Evolutionary conservation across 2,888 invertebrate genomes (phyloP).

Genomic region (Andrena hattorfiana): DNA sequence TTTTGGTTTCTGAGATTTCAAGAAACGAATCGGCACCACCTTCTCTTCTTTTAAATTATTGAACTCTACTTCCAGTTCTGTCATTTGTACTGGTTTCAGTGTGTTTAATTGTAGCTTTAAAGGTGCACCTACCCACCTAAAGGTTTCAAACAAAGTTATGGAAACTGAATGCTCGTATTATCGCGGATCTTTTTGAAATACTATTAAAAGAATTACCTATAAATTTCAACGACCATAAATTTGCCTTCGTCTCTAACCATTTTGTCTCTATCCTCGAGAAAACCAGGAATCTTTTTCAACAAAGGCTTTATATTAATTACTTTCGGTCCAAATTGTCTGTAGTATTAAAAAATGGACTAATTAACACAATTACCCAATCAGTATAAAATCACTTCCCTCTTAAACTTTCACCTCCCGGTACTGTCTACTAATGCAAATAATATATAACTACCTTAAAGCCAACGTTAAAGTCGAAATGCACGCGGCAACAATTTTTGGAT

Average conservation of each 20-base stretch:
- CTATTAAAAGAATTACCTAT: conserved; percentile 86
- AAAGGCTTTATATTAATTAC: conserved; percentile 95
- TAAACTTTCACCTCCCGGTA: background rate
- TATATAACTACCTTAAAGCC: conserved; percentile 87
- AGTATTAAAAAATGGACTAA: conserved; percentile 45
- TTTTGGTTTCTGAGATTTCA: conserved; percentile 93
- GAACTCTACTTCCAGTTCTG: conserved; percentile 96
- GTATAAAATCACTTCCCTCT: background rate
- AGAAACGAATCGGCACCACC: conserved; percentile 90
- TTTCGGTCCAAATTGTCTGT: conserved; percentile 95
- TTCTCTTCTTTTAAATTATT: conserved; percentile 89
- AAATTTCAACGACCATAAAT: conserved; percentile 95
- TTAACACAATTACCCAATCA: background rate
- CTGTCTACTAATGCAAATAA: conserved; percentile 14
- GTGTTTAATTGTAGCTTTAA: conserved; percentile 94
- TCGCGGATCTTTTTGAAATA: background rate
- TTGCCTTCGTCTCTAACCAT: conserved; percentile 96
- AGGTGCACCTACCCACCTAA: conserved; percentile 93
- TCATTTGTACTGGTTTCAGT: conserved; percentile 95
- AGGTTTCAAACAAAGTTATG: background rate
- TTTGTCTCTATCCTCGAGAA: conserved; percentile 97
- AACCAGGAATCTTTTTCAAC: conserved; percentile 93
- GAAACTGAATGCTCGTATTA: conserved; percentile 3
- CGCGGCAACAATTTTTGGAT: conserved; percentile 97
- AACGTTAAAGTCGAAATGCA: conserved; percentile 91